Conservation (phyloP, 2,888 invertebrate genomes). For the Acrobasis suavella region DNA sequence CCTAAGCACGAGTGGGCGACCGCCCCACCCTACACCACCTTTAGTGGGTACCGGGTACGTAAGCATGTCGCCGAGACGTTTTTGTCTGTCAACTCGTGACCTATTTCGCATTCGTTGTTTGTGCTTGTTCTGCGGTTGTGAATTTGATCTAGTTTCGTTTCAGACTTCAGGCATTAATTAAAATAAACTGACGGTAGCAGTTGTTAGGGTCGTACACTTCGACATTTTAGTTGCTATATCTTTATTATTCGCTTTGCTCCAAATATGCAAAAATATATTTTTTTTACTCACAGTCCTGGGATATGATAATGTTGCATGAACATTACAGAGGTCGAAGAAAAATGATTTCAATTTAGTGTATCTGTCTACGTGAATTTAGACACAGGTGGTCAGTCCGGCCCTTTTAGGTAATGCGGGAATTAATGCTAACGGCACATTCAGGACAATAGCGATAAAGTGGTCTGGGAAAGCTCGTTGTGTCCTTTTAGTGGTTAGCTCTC, state of each 20-base stretch:
- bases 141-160: slow-evolving; percentile 3
- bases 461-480: neutral
- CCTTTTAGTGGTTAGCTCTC: neutral
- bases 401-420: neutral
- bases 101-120: slow-evolving; percentile 17
- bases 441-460: neutral
- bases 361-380: neutral
- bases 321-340: neutral
- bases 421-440: neutral
- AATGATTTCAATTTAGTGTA: neutral
- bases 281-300: neutral
- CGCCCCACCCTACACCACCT: slow-evolving; percentile 10
- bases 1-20: neutral
- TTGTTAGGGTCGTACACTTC: neutral
- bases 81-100: slow-evolving; percentile 22
- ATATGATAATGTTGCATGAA: neutral
- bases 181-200: neutral
- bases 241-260: too few species aligned
- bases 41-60: slow-evolving; percentile 16
- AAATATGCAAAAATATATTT: too few species aligned
- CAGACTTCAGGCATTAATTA: neutral
- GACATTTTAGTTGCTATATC: neutral
- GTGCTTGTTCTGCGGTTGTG: slow-evolving; percentile 14
- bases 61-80: slow-evolving; percentile 17
- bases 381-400: neutral